Conservation (phyloP, 1,140 invertebrate species). For the Pogonus chalceus region DNA sequence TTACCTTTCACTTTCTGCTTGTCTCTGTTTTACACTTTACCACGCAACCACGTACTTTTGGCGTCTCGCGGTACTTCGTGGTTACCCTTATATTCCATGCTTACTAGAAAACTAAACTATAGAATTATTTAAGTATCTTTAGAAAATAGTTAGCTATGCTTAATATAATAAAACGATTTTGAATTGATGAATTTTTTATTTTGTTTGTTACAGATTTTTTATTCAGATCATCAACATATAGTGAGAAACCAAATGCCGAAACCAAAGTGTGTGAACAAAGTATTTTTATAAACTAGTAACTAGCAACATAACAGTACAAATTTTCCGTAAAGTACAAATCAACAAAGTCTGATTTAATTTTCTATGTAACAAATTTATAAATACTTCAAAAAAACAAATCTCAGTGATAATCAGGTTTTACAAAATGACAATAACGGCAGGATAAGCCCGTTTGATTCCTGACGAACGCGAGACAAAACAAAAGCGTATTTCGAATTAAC, state of each 20-base stretch:
- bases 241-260: slow-evolving; percentile 2
- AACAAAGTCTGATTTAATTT: slow-evolving; percentile 7
- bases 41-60: too few species aligned
- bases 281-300: slow-evolving; percentile 5
- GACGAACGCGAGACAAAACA: neutral
- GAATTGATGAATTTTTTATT: too few species aligned
- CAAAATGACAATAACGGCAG: neutral
- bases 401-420: slow-evolving; percentile 1
- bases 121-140: too few species aligned
- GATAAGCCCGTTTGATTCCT: too few species aligned
- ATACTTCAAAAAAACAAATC: neutral
- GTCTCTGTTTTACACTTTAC: too few species aligned
- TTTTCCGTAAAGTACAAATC: slow-evolving; percentile 1
- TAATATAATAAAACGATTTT: too few species aligned
- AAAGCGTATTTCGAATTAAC: neutral
- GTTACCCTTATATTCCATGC: neutral
- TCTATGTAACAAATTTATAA: slow-evolving; percentile 1
- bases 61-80: neutral
- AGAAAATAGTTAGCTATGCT: too few species aligned
- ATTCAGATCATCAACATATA: neutral
- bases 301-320: slow-evolving; percentile 6
- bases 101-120: too few species aligned
- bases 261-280: slow-evolving; percentile 3
- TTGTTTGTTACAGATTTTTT: slow-evolving; percentile 1
- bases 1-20: too few species aligned